Evolutionary conservation across 2,797 vertebrate genomes (phyloP), one percentile per base, ranked within the genome.

Genomic region (Myripristis jacobus): DNA sequence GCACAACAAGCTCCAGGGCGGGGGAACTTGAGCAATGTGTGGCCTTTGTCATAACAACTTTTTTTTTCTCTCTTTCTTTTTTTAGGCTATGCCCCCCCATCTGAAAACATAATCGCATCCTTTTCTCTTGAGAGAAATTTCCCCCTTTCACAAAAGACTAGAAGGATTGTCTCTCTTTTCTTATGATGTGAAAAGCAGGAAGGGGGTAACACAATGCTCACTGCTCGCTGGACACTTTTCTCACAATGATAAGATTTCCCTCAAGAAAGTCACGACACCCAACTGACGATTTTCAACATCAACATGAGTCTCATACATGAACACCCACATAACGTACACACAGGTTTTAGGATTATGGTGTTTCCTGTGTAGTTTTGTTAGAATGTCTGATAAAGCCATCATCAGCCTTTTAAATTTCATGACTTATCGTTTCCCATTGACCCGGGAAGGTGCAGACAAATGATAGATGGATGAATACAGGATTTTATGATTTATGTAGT

Each of bases 201-300:
- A 57, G 64, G 61, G 54, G 29, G 59, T 48, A 63, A 34, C 4
- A 48, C 52, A 71, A 54, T 50, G 52, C 31, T 15, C n/a, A 19
- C 31, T 54, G 46, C 66, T 38, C 21, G 53, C 50, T 38, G 65
- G 67, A 73, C 46, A 57, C 53, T 84, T 88, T 91, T 93, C 92
- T 93, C 92, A 93, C 92, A 89, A 89, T 81, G 92, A 89, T 93
- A 91, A 76, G 15, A 88, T 92, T 92, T 91, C 91, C 77, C 56
- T 75, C 3, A 57, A 82, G 71, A 82, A 77, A 85, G 58, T 79
- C 70, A 11, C 56, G 51, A 80, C 69, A 65, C 60, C 38, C 19
- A 27, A 63, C 58, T 62, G 62, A 69, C 47, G 22, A 70, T 61
- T 27, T 19, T 36, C 19, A n/a, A 50, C 13, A 36, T 12, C 8